Percentiles rank a stretch among this genome's conserved stretches.
These are phyloP conservation scores for Antigone vipio DNA, from an alignment of 2,113 vertebrate genomes.

Conservation along the genomic window DNA sequence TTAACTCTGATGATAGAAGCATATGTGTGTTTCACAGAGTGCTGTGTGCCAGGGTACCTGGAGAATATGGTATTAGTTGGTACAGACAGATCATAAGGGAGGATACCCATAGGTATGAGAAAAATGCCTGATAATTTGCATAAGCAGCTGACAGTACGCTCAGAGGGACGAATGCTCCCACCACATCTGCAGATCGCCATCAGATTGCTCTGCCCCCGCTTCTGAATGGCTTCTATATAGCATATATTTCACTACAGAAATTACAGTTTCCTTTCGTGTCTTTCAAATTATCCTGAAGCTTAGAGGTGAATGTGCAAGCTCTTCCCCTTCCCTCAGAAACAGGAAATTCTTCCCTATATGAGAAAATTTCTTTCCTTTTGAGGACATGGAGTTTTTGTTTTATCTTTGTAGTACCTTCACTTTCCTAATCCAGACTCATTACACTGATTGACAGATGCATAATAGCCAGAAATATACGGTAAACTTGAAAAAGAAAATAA, in stretches of 20 bases:
- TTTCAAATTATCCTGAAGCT: neutral
- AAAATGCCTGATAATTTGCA: slow-evolving; percentile 45
- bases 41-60: neutral
- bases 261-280: neutral
- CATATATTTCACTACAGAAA: neutral
- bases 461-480: neutral
- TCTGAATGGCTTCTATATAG: neutral
- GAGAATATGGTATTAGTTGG: slow-evolving; percentile 5
- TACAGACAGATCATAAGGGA: slow-evolving; percentile 20
- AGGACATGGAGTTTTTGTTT: neutral
- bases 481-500: neutral
- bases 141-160: slow-evolving; percentile 19
- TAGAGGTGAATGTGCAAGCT: neutral
- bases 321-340: neutral
- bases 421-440: neutral
- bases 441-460: neutral
- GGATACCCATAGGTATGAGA: slow-evolving; percentile 3
- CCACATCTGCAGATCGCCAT: neutral
- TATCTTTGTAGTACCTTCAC: neutral
- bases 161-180: neutral
- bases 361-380: neutral
- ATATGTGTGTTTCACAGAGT: slow-evolving; percentile 26
- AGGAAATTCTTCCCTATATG: neutral
- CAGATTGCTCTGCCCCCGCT: neutral
- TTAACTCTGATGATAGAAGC: slow-evolving; percentile 28